Base-by-base conservation (phyloP, 2,113 vertebrate species). In the Tragulus kanchil region DNA sequence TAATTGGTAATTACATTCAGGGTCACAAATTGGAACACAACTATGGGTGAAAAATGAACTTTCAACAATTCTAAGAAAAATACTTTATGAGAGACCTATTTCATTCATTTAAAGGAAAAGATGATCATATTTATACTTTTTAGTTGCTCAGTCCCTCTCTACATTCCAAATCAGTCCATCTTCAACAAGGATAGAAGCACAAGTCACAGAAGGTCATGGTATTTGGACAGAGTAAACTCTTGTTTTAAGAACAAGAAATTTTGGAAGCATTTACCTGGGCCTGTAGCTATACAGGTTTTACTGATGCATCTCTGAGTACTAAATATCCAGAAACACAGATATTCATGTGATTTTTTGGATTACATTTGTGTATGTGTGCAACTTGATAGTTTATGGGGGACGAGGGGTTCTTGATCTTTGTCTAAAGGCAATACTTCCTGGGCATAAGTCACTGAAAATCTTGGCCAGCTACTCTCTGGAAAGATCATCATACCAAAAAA, bases 391-490 rank as follows among this genome's bases (percentile, higher is more conserved):
- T 81, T 52, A 36, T 36, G 36, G 36, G 56, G 23, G 71, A 14
- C 56, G 0, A 52, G 48, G 5, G 8, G 1, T 62, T 54, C 42
- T 62, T 84, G 15, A 23, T 56, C 21, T 87, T 48, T 73, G 11
- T 89, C 42, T 77, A 62, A 54, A 52, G 5, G 19, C 50, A 56
- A n/a, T 28, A 65, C 1, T 15, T n/a, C 9, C 7, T 71, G 11
- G 62, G 12, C 6, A 19, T 48, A 64, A 48, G 2, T 69, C 11
- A 26, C 7, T 19, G 69, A 0, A 64, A 48, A 50, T 56, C 8
- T 36, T 8, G 1, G 11, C 0, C 0, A 59, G 5, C 2, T 62
- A 26, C n/a, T 14, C 3, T n/a, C 31, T 75, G 19, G 75, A 90
- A 73, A 90, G 19, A 8, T 19, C 52, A 84, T 69, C 6, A 28